phyloP scores from a whole-genome alignment of 2,113 vertebrate species.

The Corapipo altera region DNA sequence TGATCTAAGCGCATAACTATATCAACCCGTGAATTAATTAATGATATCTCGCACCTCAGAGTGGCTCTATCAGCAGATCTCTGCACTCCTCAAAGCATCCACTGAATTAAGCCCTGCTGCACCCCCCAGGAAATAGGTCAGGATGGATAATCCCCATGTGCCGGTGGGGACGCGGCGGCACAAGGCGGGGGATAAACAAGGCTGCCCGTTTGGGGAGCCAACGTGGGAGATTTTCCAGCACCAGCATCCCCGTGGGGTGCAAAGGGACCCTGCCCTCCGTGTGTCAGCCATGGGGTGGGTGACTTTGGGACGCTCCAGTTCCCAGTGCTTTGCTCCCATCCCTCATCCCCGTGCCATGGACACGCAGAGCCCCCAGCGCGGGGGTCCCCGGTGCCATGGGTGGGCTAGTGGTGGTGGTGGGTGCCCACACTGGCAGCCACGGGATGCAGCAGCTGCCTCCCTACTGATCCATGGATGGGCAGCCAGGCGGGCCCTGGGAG shows the following conservation, averaged over 20 bases:
- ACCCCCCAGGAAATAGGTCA: constrained; percentile 19
- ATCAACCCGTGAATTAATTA: constrained; percentile 54
- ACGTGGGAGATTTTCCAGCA: background rate
- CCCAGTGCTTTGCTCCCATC: rapidly evolving
- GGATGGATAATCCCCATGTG: background rate
- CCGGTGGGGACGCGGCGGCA: background rate
- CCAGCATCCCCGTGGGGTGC: background rate
- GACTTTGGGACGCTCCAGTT: background rate
- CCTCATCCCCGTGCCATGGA: rapidly evolving
- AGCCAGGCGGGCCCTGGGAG: background rate
- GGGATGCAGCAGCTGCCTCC: rapidly evolving
- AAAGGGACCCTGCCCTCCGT: rapidly evolving
- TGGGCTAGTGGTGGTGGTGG: rapidly evolving
- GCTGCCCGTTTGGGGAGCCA: background rate
- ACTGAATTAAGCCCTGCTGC: background rate
- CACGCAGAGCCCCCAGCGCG: rapidly evolving
- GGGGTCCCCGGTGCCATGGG: rapidly evolving
- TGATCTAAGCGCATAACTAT: constrained; percentile 56
- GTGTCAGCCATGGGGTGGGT: rapidly evolving
- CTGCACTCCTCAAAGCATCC: background rate
- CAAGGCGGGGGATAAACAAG: rapidly evolving
- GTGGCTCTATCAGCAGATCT: constrained; percentile 33
- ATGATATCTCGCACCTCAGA: background rate
- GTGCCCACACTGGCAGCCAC: rapidly evolving
- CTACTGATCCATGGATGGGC: rapidly evolving